phyloP scores from a whole-genome alignment of 1,140 invertebrate genomes.

The Eupeodes corollae region DNA sequence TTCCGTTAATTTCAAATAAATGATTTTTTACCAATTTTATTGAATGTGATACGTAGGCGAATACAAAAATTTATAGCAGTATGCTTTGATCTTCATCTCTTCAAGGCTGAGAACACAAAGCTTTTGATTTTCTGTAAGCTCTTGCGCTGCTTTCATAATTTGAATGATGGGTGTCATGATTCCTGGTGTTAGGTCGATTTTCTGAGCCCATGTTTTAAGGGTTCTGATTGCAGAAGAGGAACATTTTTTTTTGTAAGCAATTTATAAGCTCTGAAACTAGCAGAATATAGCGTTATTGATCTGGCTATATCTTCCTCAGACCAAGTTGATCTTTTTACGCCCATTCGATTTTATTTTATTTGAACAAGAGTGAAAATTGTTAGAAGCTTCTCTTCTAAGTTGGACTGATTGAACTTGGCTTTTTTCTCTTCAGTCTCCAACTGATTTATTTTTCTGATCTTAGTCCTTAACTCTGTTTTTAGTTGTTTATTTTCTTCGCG shows the following conservation, averaged over 20 bases:
- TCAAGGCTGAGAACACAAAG: slow-evolving; percentile 4
- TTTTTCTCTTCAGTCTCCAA: too few species aligned
- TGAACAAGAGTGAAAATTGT: too few species aligned
- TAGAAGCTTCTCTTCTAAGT: too few species aligned
- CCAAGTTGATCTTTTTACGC: background rate
- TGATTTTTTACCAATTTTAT: slow-evolving; percentile 10
- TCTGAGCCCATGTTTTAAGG: slow-evolving; percentile 2
- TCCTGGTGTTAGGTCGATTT: slow-evolving; percentile 1
- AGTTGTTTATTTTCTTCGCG: too few species aligned
- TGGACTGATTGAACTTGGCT: too few species aligned
- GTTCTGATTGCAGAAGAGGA: slow-evolving; percentile 3
- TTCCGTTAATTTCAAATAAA: slow-evolving; percentile 6
- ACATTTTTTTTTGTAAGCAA: slow-evolving; percentile 4
- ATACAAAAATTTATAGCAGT: slow-evolving; percentile 8
- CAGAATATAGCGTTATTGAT: slow-evolving; percentile 4
- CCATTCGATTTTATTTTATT: slow-evolving; percentile 5
- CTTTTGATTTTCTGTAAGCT: background rate
- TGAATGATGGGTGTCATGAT: slow-evolving; percentile 3
- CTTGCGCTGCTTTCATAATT: background rate
- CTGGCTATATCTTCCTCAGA: slow-evolving; percentile 5
- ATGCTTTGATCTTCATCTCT: slow-evolving; percentile 8
- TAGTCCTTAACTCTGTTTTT: too few species aligned
- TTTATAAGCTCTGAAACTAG: background rate
- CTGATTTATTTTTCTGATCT: too few species aligned
- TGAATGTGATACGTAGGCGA: slow-evolving; percentile 8